Conservation (phyloP, 1,140 invertebrate species). For the Bombus cullumanus region DNA sequence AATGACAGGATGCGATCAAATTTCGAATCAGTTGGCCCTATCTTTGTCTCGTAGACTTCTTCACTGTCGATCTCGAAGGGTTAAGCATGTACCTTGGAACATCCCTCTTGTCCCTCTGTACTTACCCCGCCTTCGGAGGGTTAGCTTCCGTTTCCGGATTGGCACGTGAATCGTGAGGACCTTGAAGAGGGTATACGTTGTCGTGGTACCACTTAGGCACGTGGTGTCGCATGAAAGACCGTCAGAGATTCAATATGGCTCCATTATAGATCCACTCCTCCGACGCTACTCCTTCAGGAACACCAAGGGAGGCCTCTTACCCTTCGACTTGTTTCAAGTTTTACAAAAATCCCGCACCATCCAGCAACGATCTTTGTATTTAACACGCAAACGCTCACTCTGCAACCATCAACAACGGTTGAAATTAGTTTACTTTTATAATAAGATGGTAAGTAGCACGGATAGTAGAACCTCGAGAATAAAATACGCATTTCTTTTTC, state of each 20-base stretch:
- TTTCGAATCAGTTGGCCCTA: slow-evolving; percentile 65
- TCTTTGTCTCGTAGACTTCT: slow-evolving; percentile 40
- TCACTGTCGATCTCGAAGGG: slow-evolving; percentile 69
- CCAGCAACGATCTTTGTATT: not conserved
- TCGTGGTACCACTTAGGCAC: slow-evolving; percentile 77
- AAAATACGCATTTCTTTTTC: no score
- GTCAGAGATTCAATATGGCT: slow-evolving; percentile 65
- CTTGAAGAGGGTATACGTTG: slow-evolving; percentile 72
- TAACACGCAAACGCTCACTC: not conserved
- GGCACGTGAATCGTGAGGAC: slow-evolving; percentile 70
- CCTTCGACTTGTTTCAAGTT: slow-evolving; percentile 22
- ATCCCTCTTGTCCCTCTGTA: slow-evolving; percentile 58
- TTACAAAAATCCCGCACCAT: not conserved
- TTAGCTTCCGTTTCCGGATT: slow-evolving; percentile 81
- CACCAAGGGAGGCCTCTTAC: slow-evolving; percentile 51
- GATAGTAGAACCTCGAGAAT: no score
- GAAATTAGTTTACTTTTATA: no score
- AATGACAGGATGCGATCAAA: slow-evolving; percentile 63
- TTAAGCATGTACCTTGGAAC: slow-evolving; percentile 69
- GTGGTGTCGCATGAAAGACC: slow-evolving; percentile 76
- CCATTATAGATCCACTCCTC: slow-evolving; percentile 19
- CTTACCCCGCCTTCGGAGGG: slow-evolving; percentile 61
- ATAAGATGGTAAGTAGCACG: no score
- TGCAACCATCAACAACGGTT: no score
- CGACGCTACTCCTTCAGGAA: slow-evolving; percentile 51